Base-by-base conservation (phyloP, 2,113 vertebrate species). In the Corythoichthys haematopterus region DNA sequence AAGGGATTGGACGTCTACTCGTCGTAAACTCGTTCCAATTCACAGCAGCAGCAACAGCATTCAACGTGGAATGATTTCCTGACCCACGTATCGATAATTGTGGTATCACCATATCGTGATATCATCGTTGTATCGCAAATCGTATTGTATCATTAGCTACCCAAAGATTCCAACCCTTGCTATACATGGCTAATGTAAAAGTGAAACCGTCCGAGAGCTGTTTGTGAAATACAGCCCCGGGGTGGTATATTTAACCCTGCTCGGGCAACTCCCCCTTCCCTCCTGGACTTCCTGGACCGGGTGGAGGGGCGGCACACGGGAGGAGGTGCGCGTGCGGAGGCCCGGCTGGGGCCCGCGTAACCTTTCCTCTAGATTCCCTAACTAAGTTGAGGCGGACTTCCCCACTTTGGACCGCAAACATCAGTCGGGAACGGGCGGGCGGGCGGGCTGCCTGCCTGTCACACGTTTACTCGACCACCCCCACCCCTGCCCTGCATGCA, bases 361-460 rank as follows among this genome's bases (percentile, higher is more conserved):
- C 89, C 88, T 89, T 90, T 90, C 84, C 88, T 88, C 88, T 69
- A 88, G 77, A 88, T 88, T 80, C 84, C 55, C 75, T 55, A 57
- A 80, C 78, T 63, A 71, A 82, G 79, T 80, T 81, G 67, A 85
- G 74, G 72, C 65, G 53, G 73, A 68, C 79, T 84, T 82, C 60
- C 87, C 80, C 70, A 81, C 75, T 88, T 88, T 84, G 74, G 85
- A 88, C 86, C 77, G 87, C 84, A 79, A 89, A 80, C 84, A 83
- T 73, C 75, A 80, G 77, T 72, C 35, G 60, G 65, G 61, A 65
- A 71, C n/a, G 14, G 28, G 66, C 80, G 20, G 28, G 66, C 80
- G 20, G 20, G 20, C 20, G 20, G 20, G 20, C 20, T 28, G 20
- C 20, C 20, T 83, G 78, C 78, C 72, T 79, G 70, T 82, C 83